Conservation (phyloP, 2,797 vertebrate species). For the Trichosurus vulpecula region DNA sequence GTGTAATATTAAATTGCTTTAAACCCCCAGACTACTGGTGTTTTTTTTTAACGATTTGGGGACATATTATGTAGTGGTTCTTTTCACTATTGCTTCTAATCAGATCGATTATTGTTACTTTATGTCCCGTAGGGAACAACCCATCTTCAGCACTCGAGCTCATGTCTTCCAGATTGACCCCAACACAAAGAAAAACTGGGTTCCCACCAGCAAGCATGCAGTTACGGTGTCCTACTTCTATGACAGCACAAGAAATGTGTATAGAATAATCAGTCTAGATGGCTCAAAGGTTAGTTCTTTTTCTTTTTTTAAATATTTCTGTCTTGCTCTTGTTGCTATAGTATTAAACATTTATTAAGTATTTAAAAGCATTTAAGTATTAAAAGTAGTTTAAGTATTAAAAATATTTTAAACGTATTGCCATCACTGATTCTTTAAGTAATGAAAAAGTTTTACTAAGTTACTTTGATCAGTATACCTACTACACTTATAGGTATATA, state of each 20-base stretch:
- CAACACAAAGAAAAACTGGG: conserved; percentile 99
- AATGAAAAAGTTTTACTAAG: conserved; percentile 1
- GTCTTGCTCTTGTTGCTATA: conserved; percentile 22
- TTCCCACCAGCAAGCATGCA: conserved; percentile 99
- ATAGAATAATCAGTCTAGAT: conserved; percentile 99
- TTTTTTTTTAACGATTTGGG: neutral
- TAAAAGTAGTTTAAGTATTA: conserved; percentile 37
- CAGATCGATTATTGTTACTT: conserved; percentile 82
- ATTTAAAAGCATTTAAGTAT: conserved; percentile 27
- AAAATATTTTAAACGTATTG: conserved; percentile 49
- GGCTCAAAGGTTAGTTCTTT: conserved; percentile 93
- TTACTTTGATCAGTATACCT: conserved; percentile 16
- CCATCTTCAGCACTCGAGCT: conserved; percentile 98
- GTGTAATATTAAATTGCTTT: neutral
- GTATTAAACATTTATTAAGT: conserved; percentile 46
- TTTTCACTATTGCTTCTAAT: conserved; percentile 30
- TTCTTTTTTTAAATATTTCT: conserved; percentile 46
- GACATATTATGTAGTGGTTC: neutral
- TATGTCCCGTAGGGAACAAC: conserved; percentile 94
- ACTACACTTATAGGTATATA: conserved; percentile 9
- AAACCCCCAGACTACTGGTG: neutral
- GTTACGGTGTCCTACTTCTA: conserved; percentile 99
- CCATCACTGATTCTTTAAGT: conserved; percentile 35
- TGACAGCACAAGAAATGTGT: conserved; percentile 98
- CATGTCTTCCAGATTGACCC: conserved; percentile 99